Evolutionary conservation across 2,797 vertebrate species (phyloP).

Genomic region (Meriones psammophilus): DNA sequence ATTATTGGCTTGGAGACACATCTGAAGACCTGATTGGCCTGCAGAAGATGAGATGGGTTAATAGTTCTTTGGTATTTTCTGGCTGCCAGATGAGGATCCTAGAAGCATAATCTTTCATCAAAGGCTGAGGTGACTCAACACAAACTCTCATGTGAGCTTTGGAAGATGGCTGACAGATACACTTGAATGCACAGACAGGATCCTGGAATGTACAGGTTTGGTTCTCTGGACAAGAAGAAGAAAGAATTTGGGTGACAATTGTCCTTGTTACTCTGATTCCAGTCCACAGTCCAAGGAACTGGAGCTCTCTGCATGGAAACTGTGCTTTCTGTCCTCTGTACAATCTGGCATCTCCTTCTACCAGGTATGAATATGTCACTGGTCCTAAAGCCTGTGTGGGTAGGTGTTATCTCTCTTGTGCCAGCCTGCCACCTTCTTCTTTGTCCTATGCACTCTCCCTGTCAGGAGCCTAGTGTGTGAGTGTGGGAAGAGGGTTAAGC

Average conservation of each 20-base stretch:
- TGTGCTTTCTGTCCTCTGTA: no score
- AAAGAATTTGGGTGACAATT: neutral
- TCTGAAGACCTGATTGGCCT: no score
- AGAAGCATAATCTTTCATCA: no score
- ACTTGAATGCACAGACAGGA: no score
- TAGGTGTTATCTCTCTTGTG: neutral
- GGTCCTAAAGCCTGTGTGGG: neutral
- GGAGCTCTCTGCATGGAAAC: neutral
- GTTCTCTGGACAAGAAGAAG: neutral
- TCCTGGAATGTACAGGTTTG: no score
- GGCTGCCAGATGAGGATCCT: no score
- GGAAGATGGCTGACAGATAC: no score
- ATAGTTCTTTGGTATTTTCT: no score
- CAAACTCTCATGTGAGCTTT: no score
- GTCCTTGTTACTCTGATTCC: neutral
- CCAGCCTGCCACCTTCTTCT: neutral
- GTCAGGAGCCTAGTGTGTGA: neutral
- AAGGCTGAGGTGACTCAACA: no score
- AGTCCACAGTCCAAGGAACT: neutral
- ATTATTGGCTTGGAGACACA: no score
- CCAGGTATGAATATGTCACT: neutral
- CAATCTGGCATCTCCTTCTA: neutral
- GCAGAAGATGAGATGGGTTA: no score
- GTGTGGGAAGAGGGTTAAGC: neutral
- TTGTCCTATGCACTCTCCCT: neutral